Base-by-base conservation (phyloP, 2,113 vertebrate genomes). In the Argyrosomus japonicus region DNA sequence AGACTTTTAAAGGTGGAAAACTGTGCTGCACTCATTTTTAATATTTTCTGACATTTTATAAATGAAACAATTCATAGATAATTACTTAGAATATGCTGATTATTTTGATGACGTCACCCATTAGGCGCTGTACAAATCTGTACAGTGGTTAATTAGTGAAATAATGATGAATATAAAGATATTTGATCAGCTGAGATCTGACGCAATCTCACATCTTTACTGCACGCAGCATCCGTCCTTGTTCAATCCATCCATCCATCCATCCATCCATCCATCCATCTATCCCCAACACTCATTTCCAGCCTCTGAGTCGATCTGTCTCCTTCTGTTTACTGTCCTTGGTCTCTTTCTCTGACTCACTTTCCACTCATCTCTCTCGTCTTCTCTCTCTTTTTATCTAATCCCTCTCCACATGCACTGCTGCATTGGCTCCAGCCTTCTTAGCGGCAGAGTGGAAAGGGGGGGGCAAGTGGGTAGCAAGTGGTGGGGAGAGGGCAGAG, bases 391-490 rank as follows among this genome's bases (percentile, higher is more conserved):
- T 60, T 81, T 87, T 74, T 83, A 81, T 93, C 87, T 89, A 92
- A 92, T 90, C 88, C 88, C 84, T 91, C 83, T 89, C 64, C 79
- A 83, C 88, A 90, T 82, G 83, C 81, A 76, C 83, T 86, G 91
- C 90, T 93, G 91, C 92, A 84, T 73, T 86, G 89, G 87, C 86
- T 87, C 77, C 77, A 51, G 87, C 64, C 62, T 79, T 81, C 84
- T 85, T 65, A 84, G 81, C 82, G 43, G 83, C 82, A 74, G 45
- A 67, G 58, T 14, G 25, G 5, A 25, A 27, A 19, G 10, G 1
- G 25, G 18, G 56, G 19, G 70, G 63, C 57, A 57, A 77, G 67
- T 25, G 60, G 71, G 58, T 29, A 25, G 57, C 19, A 56, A 64
- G 77, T 62, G 77, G 57, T 51, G 65, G 62, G 45, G 58, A 18